phyloP scores from a whole-genome alignment of 1,140 invertebrate species.

The Euglossa dilemma region DNA sequence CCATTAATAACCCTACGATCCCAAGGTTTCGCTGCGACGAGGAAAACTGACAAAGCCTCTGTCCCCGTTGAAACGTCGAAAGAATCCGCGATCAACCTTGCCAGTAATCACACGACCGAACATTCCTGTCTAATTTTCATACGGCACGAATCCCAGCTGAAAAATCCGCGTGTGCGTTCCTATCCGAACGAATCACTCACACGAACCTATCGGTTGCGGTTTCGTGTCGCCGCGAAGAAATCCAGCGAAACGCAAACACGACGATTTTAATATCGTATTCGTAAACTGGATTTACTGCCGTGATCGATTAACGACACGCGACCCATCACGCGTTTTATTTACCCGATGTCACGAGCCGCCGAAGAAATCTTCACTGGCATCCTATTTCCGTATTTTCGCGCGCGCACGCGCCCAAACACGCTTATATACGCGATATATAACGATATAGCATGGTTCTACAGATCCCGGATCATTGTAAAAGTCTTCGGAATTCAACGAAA shows the following conservation, averaged over 20 bases:
- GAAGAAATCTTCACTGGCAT: background rate
- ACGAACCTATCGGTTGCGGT: background rate
- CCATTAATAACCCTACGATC: too few relatives aligned
- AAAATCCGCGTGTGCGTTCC: too few relatives aligned
- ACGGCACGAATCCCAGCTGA: background rate
- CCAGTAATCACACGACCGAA: background rate
- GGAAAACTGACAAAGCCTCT: background rate
- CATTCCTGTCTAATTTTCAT: background rate
- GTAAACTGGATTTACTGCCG: background rate
- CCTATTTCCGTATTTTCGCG: background rate
- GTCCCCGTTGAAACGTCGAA: background rate
- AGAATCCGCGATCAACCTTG: background rate
- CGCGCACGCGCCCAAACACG: too few relatives aligned
- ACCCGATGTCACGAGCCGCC: background rate
- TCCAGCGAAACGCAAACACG: background rate
- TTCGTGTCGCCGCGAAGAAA: background rate
- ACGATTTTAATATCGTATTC: background rate
- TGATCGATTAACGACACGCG: too few relatives aligned
- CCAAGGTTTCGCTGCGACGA: background rate
- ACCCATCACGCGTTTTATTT: background rate
- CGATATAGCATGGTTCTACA: too few relatives aligned
- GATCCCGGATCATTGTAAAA: too few relatives aligned
- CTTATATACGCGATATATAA: too few relatives aligned
- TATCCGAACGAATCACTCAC: background rate
- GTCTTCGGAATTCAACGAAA: too few relatives aligned